These are phyloP conservation scores for Melangyna quadrimaculata DNA, from an alignment of 2,888 invertebrate species.

Conservation along the genomic window DNA sequence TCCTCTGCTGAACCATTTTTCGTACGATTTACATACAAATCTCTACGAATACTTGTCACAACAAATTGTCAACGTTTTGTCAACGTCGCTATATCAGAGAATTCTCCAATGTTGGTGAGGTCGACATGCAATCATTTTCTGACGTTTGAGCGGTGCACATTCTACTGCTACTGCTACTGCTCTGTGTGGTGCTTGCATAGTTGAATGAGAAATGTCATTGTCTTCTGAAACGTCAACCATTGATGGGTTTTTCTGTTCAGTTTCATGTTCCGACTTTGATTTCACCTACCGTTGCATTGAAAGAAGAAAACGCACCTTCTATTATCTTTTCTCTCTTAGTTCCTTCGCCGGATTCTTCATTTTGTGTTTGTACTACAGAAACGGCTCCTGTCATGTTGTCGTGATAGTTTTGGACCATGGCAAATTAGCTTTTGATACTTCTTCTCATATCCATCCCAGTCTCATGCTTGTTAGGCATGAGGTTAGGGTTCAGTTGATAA, in stretches of 20 bases:
- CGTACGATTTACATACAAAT: slow-evolving; percentile 59
- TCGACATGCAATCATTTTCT: slow-evolving; percentile 39
- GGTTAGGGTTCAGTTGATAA: slow-evolving; percentile 4
- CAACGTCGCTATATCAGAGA: background rate
- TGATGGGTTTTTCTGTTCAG: slow-evolving; percentile 30
- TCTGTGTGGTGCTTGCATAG: slow-evolving; percentile 29
- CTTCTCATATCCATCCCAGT: slow-evolving; percentile 4
- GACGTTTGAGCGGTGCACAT: slow-evolving; percentile 48
- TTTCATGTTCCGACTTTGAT: slow-evolving; percentile 49
- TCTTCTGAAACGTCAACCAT: slow-evolving; percentile 26
- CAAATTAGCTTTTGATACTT: slow-evolving; percentile 66
- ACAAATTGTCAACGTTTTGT: slow-evolving; percentile 64
- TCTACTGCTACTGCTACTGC: slow-evolving; percentile 56
- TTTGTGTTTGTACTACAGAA: slow-evolving; percentile 16
- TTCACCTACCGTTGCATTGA: background rate
- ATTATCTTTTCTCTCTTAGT: background rate
- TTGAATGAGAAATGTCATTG: slow-evolving; percentile 63
- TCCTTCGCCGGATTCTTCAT: slow-evolving; percentile 1
- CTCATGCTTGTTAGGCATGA: slow-evolving; percentile 7
- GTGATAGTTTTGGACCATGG: slow-evolving; percentile 65
- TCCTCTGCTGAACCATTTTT: slow-evolving; percentile 17
- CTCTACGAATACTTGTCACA: slow-evolving; percentile 54
- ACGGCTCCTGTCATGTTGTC: slow-evolving; percentile 48
- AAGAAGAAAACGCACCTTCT: slow-evolving; percentile 17
- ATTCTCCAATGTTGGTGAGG: background rate